Conservation (phyloP, 2,888 invertebrate genomes). For the Stenurella melanura region DNA sequence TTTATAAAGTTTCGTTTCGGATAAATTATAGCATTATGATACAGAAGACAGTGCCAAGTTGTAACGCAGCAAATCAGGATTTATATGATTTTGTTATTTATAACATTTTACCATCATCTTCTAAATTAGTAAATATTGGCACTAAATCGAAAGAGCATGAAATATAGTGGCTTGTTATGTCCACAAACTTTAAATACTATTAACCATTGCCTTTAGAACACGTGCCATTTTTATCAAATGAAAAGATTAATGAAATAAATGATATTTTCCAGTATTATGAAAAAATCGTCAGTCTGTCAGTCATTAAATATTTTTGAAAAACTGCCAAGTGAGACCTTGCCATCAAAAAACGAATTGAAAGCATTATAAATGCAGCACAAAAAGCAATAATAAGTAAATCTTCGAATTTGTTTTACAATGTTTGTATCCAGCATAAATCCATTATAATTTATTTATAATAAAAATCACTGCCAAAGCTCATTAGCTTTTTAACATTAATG, state of each 20-base stretch:
- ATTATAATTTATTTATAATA: background rate
- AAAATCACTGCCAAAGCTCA: background rate
- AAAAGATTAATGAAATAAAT: background rate
- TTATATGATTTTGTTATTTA: background rate
- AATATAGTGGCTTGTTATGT: constrained; percentile 27
- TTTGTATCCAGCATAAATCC: background rate
- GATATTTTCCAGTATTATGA: background rate
- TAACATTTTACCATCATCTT: background rate
- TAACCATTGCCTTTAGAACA: background rate
- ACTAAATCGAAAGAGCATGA: constrained; percentile 21
- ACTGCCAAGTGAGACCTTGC: constrained; percentile 19
- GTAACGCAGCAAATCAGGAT: constrained; percentile 15
- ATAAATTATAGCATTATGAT: background rate
- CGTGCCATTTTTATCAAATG: background rate
- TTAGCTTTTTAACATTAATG: background rate
- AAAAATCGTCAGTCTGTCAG: background rate
- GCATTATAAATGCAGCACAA: background rate
- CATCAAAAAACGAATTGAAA: background rate
- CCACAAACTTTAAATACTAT: background rate
- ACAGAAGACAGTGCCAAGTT: constrained; percentile 9
- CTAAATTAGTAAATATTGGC: constrained; percentile 54
- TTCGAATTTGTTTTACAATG: background rate
- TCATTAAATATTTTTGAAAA: constrained; percentile 32
- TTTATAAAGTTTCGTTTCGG: background rate
- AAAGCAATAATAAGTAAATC: background rate